These are phyloP conservation scores for Helostoma temminkii DNA, from an alignment of 2,797 vertebrate species.

Conservation along the genomic window DNA sequence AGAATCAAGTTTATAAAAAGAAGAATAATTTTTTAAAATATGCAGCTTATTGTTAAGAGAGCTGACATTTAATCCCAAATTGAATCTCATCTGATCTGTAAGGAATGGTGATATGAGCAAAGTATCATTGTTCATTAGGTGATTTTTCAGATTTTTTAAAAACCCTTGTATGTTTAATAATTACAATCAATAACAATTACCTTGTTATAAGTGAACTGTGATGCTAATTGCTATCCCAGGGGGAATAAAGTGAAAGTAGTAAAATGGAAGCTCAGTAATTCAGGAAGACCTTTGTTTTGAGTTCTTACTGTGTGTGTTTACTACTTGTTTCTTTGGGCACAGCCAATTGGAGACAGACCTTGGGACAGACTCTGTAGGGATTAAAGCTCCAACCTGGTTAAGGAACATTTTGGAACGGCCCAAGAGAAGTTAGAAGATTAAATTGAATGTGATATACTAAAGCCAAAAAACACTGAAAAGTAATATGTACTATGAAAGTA, in stretches of 20 bases:
- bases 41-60: too few species aligned
- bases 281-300: background rate
- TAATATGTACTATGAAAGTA: background rate
- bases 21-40: background rate
- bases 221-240: background rate
- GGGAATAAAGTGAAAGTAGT: background rate
- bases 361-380: background rate
- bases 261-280: background rate
- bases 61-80: background rate
- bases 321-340: background rate
- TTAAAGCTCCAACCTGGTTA: background rate
- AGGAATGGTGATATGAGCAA: too few species aligned
- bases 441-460: background rate
- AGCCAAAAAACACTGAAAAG: background rate
- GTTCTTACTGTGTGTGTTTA: background rate
- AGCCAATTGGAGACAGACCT: background rate
- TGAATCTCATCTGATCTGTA: background rate
- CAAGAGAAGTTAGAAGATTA: background rate
- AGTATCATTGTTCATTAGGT: too few species aligned
- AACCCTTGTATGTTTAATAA: too few species aligned
- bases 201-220: background rate
- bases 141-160: too few species aligned
- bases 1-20: too few species aligned
- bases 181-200: background rate
- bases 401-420: background rate